A percentile compares a stretch with the other conserved stretches of the same genome.
Evolutionary conservation across 2,797 vertebrate genomes (phyloP).

Genomic region (Numenius phaeopus): DNA sequence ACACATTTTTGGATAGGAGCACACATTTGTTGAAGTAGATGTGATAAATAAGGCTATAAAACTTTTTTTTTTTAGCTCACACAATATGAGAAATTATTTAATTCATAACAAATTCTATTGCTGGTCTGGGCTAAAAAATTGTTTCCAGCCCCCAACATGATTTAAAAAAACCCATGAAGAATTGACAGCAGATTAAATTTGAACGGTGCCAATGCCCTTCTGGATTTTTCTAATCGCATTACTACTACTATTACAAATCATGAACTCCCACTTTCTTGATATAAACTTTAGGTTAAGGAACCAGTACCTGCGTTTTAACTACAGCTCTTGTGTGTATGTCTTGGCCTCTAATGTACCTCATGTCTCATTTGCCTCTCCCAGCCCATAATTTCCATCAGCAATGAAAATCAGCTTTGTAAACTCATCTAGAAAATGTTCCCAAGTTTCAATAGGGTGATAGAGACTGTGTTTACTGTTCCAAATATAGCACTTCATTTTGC

Average conservation of each 20-base stretch:
- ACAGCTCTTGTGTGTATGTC: not conserved
- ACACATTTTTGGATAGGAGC: not conserved
- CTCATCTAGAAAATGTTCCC: not conserved
- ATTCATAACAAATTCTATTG: not conserved
- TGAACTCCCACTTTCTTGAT: not conserved
- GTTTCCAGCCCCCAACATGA: not conserved
- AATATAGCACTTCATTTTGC: not conserved
- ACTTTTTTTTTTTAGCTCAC: not conserved
- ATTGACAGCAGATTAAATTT: not conserved
- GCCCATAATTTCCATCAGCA: not conserved
- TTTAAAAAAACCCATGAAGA: not conserved
- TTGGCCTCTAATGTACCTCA: not conserved
- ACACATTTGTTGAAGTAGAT: not conserved
- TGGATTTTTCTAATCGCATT: not conserved
- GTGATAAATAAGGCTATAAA: not conserved
- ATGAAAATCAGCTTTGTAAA: conserved; percentile 21
- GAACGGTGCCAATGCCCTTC: not conserved
- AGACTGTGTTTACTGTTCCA: not conserved
- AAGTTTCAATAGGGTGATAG: not conserved
- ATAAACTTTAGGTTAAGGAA: not conserved
- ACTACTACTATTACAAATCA: not conserved
- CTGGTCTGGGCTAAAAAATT: not conserved
- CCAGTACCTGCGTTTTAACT: not conserved
- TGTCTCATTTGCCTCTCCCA: not conserved
- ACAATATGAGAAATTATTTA: not conserved